Evolutionary conservation across 2,888 invertebrate species (phyloP).

Genomic region (Nyleta sp.): DNA sequence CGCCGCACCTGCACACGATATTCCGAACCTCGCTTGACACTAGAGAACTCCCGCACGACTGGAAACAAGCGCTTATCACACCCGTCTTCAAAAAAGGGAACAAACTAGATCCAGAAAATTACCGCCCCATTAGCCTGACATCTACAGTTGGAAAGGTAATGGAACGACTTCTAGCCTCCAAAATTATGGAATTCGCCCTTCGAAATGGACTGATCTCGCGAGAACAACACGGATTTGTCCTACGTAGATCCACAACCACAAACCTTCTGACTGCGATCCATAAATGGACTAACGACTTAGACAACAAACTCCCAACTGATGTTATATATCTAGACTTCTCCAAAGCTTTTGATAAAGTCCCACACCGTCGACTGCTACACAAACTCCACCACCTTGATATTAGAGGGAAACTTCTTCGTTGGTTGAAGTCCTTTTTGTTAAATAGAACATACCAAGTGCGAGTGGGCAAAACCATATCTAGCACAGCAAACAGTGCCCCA

Average conservation of each 20-base stretch:
- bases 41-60: neutral
- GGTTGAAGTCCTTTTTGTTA: neutral
- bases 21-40: neutral
- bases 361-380: neutral
- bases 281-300: neutral
- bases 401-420: constrained; percentile 1
- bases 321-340: constrained; percentile 19
- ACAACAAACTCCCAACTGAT: neutral
- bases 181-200: neutral
- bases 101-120: neutral
- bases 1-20: neutral
- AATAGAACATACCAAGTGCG: constrained; percentile 4
- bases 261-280: neutral
- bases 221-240: constrained; percentile 27
- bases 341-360: constrained; percentile 23
- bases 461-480: neutral
- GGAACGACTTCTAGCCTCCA: neutral
- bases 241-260: neutral
- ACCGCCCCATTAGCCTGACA: neutral
- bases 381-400: constrained; percentile 5
- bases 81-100: neutral
- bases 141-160: neutral
- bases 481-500: constrained; percentile 5
- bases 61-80: neutral
- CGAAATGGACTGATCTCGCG: neutral